A percentile compares a stretch with the other conserved stretches of the same genome.
Evolutionary conservation across 2,888 invertebrate genomes (phyloP).

Genomic region (Tridacna crocea): DNA sequence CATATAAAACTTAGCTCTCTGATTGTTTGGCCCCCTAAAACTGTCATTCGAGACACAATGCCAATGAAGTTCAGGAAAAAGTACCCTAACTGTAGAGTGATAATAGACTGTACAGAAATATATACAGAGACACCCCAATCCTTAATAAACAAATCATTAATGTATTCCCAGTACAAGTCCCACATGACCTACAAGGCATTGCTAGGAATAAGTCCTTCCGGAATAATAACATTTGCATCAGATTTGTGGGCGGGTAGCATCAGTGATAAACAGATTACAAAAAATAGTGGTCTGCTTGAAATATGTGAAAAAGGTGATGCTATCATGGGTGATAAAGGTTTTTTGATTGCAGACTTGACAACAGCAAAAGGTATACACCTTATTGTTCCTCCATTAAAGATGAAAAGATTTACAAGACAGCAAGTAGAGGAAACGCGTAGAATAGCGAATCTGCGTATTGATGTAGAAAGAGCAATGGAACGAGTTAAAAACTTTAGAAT

Average conservation of each 20-base stretch:
- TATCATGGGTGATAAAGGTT: neutral
- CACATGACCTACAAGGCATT: too few relatives aligned
- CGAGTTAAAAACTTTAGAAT: neutral
- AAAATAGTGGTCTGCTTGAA: neutral
- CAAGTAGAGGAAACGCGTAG: neutral
- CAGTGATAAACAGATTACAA: neutral
- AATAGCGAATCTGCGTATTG: too few relatives aligned
- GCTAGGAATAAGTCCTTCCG: too few relatives aligned
- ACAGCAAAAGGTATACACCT: neutral
- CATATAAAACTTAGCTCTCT: neutral
- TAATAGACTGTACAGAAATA: neutral
- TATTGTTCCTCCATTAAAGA: neutral
- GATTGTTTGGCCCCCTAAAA: neutral
- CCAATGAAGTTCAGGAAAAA: neutral
- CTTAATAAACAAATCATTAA: neutral
- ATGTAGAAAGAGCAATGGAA: too few relatives aligned
- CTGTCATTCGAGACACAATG: neutral
- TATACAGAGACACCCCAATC: neutral
- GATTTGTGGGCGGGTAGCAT: too few relatives aligned
- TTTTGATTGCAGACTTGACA: neutral
- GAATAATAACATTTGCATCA: too few relatives aligned
- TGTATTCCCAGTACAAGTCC: neutral
- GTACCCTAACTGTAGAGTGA: neutral
- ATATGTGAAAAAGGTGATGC: neutral
- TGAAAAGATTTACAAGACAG: neutral